Conservation (phyloP, 2,113 vertebrate species). For the Gobius niger region DNA sequence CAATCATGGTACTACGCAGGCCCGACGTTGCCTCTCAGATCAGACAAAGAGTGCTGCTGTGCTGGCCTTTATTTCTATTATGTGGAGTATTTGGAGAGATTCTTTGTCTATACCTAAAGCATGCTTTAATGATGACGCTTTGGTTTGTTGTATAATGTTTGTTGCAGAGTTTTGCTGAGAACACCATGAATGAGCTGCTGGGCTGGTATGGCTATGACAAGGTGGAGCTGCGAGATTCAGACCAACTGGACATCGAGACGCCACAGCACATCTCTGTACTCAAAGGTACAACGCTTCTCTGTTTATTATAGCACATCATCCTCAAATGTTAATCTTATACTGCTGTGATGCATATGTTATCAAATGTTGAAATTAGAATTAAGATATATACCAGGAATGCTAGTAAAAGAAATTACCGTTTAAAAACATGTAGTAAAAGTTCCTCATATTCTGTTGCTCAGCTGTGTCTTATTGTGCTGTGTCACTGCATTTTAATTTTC, state of each 20-base stretch:
- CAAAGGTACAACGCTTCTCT: slow-evolving; percentile 83
- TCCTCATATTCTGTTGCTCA: not conserved
- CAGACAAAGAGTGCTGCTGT: no score
- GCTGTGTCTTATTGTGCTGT: not conserved
- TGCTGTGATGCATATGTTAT: no score
- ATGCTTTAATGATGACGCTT: not conserved
- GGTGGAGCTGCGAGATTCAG: slow-evolving; percentile 96
- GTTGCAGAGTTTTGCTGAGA: slow-evolving; percentile 97
- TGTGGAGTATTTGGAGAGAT: no score
- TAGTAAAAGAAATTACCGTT: not conserved
- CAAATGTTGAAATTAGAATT: no score
- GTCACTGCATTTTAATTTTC: slow-evolving; percentile 12
- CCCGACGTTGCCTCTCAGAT: no score
- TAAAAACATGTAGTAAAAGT: no score
- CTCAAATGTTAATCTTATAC: no score
- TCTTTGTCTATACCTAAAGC: no score
- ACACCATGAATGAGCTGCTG: slow-evolving; percentile 99
- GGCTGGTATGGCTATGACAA: slow-evolving; percentile 99
- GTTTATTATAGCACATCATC: no score
- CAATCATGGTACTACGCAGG: no score
- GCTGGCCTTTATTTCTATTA: no score
- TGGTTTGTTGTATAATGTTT: slow-evolving; percentile 50
- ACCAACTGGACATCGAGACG: slow-evolving; percentile 95
- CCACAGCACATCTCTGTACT: slow-evolving; percentile 98
- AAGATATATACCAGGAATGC: not conserved